phyloP scores from a whole-genome alignment of 2,888 invertebrate genomes.

The Pachydiplax longipennis region DNA sequence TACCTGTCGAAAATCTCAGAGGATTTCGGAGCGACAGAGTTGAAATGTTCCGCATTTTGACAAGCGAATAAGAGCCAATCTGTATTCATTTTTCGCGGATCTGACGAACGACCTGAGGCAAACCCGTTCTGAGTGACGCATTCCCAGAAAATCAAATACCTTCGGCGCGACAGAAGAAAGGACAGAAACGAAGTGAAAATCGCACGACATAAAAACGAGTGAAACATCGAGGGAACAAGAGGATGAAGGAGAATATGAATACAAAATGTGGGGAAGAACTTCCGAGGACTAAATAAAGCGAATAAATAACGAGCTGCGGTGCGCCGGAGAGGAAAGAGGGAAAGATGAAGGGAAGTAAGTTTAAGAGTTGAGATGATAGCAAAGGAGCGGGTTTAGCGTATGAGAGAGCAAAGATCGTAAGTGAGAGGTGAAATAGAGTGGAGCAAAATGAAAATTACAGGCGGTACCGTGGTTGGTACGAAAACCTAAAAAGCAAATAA shows the following conservation, averaged over 20 bases:
- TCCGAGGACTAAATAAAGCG: no score
- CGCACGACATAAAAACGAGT: not conserved
- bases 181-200: not conserved
- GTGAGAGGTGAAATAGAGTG: not conserved
- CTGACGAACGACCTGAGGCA: no score
- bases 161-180: not conserved
- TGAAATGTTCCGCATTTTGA: no score
- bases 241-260: not conserved
- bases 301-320: no score
- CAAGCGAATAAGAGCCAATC: no score
- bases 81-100: no score
- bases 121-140: no score
- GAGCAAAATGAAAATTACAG: not conserved
- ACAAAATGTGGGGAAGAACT: not conserved
- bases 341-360: not conserved
- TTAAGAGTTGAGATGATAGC: not conserved
- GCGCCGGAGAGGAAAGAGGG: not conserved
- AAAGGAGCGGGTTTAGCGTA: not conserved
- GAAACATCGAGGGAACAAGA: not conserved
- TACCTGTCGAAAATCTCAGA: no score
- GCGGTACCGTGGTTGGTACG: constrained; percentile 11
- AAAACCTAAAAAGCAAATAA: not conserved
- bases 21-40: no score
- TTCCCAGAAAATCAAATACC: no score
- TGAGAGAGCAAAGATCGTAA: not conserved